Conservation (phyloP, 2,888 invertebrate species). For the Philonicus albiceps region DNA sequence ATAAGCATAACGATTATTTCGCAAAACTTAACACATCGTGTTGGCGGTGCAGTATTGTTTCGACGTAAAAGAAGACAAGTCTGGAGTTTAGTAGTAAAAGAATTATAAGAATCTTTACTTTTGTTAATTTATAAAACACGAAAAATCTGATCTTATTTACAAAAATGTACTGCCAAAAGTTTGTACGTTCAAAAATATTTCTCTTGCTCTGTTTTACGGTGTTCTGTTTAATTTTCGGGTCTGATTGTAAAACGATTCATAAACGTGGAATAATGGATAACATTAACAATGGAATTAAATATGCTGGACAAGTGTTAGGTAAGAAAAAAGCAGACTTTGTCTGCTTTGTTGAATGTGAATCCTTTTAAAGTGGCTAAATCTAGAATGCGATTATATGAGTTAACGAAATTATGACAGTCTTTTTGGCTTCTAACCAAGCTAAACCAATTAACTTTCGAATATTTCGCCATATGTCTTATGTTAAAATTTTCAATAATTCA, state of each 20-base stretch:
- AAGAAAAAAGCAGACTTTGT: not conserved
- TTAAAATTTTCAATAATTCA: no score
- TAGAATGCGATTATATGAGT: not conserved
- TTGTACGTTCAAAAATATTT: not conserved
- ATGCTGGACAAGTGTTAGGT: conserved; percentile 62
- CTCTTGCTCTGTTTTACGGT: not conserved
- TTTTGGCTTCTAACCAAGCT: no score
- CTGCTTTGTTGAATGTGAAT: not conserved
- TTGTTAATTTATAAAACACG: not conserved
- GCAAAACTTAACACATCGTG: not conserved
- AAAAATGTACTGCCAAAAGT: not conserved
- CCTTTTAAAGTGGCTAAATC: not conserved
- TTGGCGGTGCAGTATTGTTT: not conserved
- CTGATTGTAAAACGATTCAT: conserved; percentile 46
- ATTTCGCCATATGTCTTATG: no score
- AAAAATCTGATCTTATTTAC: not conserved
- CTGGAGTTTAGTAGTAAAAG: not conserved
- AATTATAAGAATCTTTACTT: not conserved
- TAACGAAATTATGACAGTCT: no score
- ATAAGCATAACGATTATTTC: not conserved
- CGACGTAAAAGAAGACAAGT: not conserved
- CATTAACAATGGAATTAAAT: conserved; percentile 58
- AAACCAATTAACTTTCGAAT: no score
- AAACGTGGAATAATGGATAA: conserved; percentile 59
- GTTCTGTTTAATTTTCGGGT: not conserved